These are phyloP conservation scores for Bagarius yarrelli DNA, from an alignment of 2,113 vertebrate genomes.

Conservation along the genomic window DNA sequence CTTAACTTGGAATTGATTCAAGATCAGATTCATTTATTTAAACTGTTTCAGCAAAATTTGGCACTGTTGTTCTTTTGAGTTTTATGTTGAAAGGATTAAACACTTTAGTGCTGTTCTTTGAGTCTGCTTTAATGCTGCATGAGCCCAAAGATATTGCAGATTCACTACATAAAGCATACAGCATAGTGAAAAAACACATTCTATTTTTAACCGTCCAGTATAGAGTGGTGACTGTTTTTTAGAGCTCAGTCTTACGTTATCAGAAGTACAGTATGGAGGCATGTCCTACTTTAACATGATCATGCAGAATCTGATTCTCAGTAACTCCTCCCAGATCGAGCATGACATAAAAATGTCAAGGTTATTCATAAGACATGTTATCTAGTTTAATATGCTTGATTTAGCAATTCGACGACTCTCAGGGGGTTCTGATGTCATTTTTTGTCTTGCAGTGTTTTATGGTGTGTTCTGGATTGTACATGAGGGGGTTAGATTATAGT, in stretches of 20 bases:
- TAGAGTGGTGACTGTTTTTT: not conserved
- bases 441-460: not conserved
- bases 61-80: constrained; percentile 22
- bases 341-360: constrained; percentile 23
- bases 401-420: not conserved
- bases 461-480: constrained; percentile 16
- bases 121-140: constrained; percentile 4
- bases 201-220: not conserved
- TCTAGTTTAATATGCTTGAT: constrained; percentile 34
- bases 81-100: constrained; percentile 26
- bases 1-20: constrained; percentile 45
- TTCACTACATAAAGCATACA: constrained; percentile 4
- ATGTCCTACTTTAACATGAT: not conserved
- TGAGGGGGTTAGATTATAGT: constrained; percentile 15
- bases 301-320: constrained; percentile 12
- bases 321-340: not conserved
- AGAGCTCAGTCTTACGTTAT: constrained; percentile 53
- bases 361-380: constrained; percentile 21
- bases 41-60: constrained; percentile 33
- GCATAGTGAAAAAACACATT: constrained; percentile 35
- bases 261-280: constrained; percentile 16
- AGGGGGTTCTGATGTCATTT: not conserved
- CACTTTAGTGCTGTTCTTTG: not conserved
- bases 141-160: not conserved
- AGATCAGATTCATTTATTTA: constrained; percentile 44